These are phyloP conservation scores for Leuctra nigra DNA, from an alignment of 2,888 invertebrate species.

Conservation along the genomic window DNA sequence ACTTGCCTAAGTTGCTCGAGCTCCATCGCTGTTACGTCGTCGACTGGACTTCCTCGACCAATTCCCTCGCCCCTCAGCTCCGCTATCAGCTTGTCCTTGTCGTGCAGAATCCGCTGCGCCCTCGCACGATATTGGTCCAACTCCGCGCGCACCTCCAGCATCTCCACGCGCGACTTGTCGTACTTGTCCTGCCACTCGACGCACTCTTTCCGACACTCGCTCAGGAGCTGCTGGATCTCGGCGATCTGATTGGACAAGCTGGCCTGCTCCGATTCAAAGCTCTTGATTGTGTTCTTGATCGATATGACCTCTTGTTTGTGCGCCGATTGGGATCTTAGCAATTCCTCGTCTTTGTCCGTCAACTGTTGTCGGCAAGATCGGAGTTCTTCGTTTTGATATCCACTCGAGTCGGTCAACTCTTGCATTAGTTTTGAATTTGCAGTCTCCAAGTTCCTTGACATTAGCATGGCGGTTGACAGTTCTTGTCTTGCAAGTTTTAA, in stretches of 20 bases:
- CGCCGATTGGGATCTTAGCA: conserved; percentile 41
- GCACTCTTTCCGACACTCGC: background rate
- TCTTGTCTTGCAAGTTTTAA: conserved; percentile 8
- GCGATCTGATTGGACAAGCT: conserved; percentile 13
- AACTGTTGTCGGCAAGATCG: conserved; percentile 39
- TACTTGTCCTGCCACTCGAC: conserved; percentile 12
- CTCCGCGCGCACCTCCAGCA: conserved; percentile 43
- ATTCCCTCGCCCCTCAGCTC: conserved; percentile 44
- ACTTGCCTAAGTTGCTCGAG: conserved; percentile 52
- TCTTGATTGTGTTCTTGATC: conserved; percentile 35
- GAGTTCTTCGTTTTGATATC: conserved; percentile 41
- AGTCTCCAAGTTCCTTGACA: conserved; percentile 1
- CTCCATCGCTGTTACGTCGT: conserved; percentile 43
- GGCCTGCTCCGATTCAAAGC: conserved; percentile 35
- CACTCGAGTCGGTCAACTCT: conserved; percentile 42
- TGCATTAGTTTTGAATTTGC: conserved; percentile 37
- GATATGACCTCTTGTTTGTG: conserved; percentile 41
- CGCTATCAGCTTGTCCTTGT: conserved; percentile 66
- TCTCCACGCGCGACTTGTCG: conserved; percentile 14
- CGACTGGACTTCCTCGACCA: conserved; percentile 31
- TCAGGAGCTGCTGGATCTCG: background rate
- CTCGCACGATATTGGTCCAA: conserved; percentile 71
- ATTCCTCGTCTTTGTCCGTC: conserved; percentile 39
- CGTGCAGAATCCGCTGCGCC: conserved; percentile 66
- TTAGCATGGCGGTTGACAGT: background rate